Conservation (phyloP, 2,797 vertebrate genomes). For the Taeniopygia guttata region DNA sequence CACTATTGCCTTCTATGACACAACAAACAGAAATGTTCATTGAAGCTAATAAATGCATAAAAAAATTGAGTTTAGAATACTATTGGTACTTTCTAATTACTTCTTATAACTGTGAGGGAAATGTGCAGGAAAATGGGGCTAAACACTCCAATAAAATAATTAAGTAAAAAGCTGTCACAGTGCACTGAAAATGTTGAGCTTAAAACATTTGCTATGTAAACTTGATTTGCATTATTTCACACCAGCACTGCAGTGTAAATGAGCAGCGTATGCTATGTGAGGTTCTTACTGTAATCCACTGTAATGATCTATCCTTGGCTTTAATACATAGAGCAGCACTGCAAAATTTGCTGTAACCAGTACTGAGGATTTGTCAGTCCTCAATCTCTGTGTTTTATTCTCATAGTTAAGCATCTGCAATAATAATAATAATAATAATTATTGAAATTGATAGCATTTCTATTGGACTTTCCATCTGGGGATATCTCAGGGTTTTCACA, state of each 20-base stretch:
- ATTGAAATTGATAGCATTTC: conserved; percentile 25
- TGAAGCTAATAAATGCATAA: not conserved
- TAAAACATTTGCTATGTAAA: not conserved
- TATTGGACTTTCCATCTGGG: not conserved
- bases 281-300: not conserved
- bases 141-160: not conserved
- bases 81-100: not conserved
- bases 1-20: not conserved
- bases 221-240: conserved; percentile 26
- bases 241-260: not conserved
- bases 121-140: not conserved
- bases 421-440: conserved; percentile 5
- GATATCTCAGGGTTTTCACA: not conserved
- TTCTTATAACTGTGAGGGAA: not conserved
- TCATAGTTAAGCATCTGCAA: conserved; percentile 19
- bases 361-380: not conserved
- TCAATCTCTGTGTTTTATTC: not conserved
- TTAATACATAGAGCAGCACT: not conserved
- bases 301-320: not conserved
- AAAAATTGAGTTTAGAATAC: not conserved
- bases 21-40: fast-evolving
- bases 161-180: not conserved
- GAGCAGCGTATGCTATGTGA: not conserved
- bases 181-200: not conserved
- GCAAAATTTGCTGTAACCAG: not conserved